Evolutionary conservation across 1,140 invertebrate species (phyloP), one percentile per base, ranked within the genome.

Genomic region (Drosophila mayri): DNA sequence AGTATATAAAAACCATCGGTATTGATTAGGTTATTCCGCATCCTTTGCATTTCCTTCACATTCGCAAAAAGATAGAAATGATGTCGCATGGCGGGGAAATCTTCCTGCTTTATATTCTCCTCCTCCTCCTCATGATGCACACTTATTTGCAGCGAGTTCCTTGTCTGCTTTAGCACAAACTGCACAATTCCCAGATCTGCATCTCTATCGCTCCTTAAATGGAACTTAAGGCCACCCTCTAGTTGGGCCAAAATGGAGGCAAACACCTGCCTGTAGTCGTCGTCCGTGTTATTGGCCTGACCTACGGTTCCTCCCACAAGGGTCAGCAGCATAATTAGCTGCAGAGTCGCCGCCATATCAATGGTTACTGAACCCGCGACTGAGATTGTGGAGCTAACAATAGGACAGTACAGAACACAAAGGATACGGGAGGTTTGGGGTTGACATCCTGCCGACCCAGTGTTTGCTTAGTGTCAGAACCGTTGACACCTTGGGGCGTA

Each of bases 321-420:
- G 20, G 71, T 47, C 62, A 88, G 52, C 76, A 88, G 52, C 76
- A 88, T 80, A 77, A 87, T 84, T 71, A 90, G 47, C 44, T 84
- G 72, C 63, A 59, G 43, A 35, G 40, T 35, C 46, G 77, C 30
- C 57, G 67, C 44, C 84, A 87, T 87, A 74, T 71, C 79, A 22
- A 35, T 58, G 32, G 58, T 63, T 71, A 87, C 80, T 87, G 84
- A 77, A 54, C 57, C 63, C n/a, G 22, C 25, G 9, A 28, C 61
- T 57, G 63, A 52, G 82, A 86, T 85, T 84, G 47, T 46, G 18
- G 35, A 16, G 20, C 30, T 50, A 73, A 67, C 28, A 64, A 57
- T 57, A 37, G 54, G 47, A 46, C 68, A 73, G 67, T 64, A 47
- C 50, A 14, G 50, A 20, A 16, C 18, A 54, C 30, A 49, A 37